Base-by-base conservation (phyloP, 2,113 vertebrate genomes). In the Columbina picui region DNA sequence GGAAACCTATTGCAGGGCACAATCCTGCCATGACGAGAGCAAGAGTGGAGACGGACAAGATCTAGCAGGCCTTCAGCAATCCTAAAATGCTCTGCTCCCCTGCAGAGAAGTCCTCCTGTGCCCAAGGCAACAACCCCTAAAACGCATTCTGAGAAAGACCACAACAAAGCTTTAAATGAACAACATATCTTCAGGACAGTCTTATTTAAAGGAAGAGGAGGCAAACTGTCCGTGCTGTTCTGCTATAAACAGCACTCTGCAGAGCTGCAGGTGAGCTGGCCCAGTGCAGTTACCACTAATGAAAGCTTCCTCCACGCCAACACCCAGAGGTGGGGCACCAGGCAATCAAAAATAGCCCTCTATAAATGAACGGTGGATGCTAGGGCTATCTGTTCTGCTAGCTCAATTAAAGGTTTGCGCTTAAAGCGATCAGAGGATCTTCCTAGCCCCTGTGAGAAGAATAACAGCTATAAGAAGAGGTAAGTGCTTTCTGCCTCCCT, bases 211-310 rank as follows among this genome's bases (percentile, higher is more conserved):
- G 91, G 95, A 55, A 50, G 15, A 82, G 55, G 34, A 82, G 60
- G 50, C 34, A 45, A 93, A 56, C 4, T 43, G 73, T 36, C 79
- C 7, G 2, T 64, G 50, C 39, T 82, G 30, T 63, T n/a, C 41
- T 88, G 30, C 75, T 86, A 92, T 73, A 93, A 97, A 81, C 22
- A 83, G 84, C 45, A 32, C 45, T 19, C 57, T 78, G 59, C 89
- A 88, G 74, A 91, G 88, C 14, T 93, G 87, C 96, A 97, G 93
- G 96, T 87, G 90, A 96, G 69, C 88, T 89, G 95, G 70, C 79
- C 19, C 49, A 60, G 77, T 2, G 63, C 83, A 89, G 12, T 38
- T 79, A 93, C 96, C 52, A 10, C 95, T 95, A 97, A 97, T 87
- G 89, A 96, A 67, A 97, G 88, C 93, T 81, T 91, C 63, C 41